Base-by-base conservation (phyloP, 1,140 invertebrate species). In the Achroia grisella region DNA sequence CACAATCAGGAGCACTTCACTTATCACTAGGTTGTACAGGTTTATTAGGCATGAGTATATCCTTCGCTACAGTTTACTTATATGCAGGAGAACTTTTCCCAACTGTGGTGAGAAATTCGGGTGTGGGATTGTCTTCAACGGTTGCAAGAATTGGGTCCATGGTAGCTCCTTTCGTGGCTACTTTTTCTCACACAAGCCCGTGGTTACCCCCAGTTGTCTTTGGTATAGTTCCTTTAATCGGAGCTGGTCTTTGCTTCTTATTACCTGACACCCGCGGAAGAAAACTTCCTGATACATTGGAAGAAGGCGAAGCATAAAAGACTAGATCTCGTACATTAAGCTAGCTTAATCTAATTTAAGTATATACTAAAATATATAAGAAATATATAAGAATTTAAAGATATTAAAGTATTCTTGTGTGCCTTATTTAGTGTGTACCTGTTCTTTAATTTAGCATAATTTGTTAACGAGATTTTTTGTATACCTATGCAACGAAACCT, bases 191-290 rank as follows among this genome's bases (percentile, higher is more conserved):
- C 0, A 70, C 62, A 1, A 72, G 72, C 34, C 40, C 51, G 0
- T 90, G 87, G 87, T 51, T 94, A 17, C 91, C 93, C 1, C 89
- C 93, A 0, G 49, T 91, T 1, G 86, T 92, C 28, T 93, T 94
- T 68, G 93, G 92, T 4, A 52, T 87, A 1, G 66, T 90, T 8
- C 89, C 91, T 0, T 48, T 93, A 0, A 51, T 92, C 8, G 91
- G 90, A 4, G 89, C 91, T 1, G 33, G 87, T 1, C 80, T 92
- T 1, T 89, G 89, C 10, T 55, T 93, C 0, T 62, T 92, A 1
- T 68, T 95, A 31, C 93, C 93, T 0, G 93, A 87, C 30, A 87
- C 85, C 1, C 56, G 83, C 15, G 85, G 83, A 9, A 82, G 66
- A 43, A 77, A 77, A 56, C 57, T 87, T 4, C 81, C 85, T 0